A percentile compares a stretch with the other conserved stretches of the same genome.
phyloP scores from a whole-genome alignment of 1,140 invertebrate genomes.

The Pseudachorutes palmiensis region DNA sequence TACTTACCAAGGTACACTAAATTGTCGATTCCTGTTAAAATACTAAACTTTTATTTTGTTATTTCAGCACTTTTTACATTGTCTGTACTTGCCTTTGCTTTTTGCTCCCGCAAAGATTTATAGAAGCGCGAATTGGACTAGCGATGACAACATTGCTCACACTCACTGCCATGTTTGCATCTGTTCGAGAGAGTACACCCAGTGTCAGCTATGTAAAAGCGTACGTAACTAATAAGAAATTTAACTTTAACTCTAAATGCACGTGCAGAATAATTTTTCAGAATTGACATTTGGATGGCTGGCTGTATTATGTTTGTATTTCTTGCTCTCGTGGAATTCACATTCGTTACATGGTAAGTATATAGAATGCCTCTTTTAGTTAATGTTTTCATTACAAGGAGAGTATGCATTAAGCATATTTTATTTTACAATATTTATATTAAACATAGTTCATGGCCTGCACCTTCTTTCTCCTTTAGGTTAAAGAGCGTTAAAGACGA shows the following conservation, averaged over 20 bases:
- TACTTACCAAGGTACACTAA: constrained; percentile 1
- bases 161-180: constrained; percentile 16
- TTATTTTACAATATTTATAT: too few species aligned
- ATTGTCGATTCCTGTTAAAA: too few species aligned
- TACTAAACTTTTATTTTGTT: not conserved
- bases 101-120: not conserved
- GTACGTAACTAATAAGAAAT: not conserved
- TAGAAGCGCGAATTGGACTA: constrained; percentile 12
- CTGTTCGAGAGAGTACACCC: constrained; percentile 12
- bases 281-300: constrained; percentile 1
- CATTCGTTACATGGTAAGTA: not conserved
- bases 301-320: constrained; percentile 7
- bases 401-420: too few species aligned
- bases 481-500: too few species aligned
- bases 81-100: constrained; percentile 4
- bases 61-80: constrained; percentile 9
- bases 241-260: too few species aligned
- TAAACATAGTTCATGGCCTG: too few species aligned
- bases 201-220: not conserved
- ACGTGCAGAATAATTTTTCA: too few species aligned
- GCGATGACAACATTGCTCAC: constrained; percentile 12
- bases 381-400: too few species aligned
- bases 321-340: not conserved
- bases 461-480: too few species aligned
- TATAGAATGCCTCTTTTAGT: too few species aligned